Evolutionary conservation across 2,888 invertebrate genomes (phyloP), one percentile per base, ranked within the genome.

Genomic region (Synergus laeviventris): DNA sequence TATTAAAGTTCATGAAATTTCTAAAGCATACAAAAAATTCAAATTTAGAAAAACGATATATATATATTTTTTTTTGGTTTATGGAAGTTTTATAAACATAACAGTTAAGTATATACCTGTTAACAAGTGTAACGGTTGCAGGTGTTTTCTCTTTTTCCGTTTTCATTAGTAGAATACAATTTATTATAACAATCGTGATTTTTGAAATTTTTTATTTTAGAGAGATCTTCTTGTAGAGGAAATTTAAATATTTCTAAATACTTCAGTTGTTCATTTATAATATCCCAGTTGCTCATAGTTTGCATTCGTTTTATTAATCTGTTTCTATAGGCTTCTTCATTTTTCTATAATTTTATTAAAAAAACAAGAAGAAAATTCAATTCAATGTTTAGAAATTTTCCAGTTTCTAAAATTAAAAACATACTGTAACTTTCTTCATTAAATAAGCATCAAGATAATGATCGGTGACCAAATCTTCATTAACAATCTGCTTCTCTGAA

Each of bases 251-350:
- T 42, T 64, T 64, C 39, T 42, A 64, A 42, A 42, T 64, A 64
- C 9, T 64, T 42, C 21, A 64, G 18, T 39, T 64, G 64, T 42
- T 64, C 42, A 39, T 64, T 64, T 11, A 64, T 64, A 11, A 36
- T 39, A 42, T 76, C 49, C 70, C 59, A 56, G 36, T 70, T 60
- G 70, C 45, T 36, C 60, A 70, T 24, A 70, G 11, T 42, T 76
- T 74, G 12, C 39, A 75, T 75, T 56, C 45, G n/a, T 21, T 60
- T 74, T 45, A 45, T 49, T 54, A 61, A 61, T 45, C 21, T 49
- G 12, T 36, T 8, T 4, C 36, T 54, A 3, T 75, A 61, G 12
- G 45, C 64, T 62, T 73, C 56, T 16, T 78, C 80, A 24, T 80
- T 77, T 7, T 76, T 75, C 49, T 24, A 49, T 36, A 74, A 74